phyloP scores from a whole-genome alignment of 2,888 invertebrate species.

The Diabrotica balteata region DNA sequence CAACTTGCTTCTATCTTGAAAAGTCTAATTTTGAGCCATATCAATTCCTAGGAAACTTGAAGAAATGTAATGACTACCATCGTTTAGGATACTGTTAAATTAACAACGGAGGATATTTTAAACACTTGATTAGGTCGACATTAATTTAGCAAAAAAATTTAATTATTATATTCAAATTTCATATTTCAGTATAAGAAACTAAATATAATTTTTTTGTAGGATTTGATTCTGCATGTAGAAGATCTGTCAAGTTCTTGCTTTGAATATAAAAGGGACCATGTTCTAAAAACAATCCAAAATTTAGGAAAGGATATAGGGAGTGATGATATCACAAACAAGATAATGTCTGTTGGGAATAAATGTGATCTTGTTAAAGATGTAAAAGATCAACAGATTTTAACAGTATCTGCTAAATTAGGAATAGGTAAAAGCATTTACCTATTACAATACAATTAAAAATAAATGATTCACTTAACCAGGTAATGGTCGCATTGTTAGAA shows the following conservation, averaged over 20 bases:
- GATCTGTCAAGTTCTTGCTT: conserved; percentile 80
- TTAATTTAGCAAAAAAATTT: neutral
- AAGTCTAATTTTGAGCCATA: too few species aligned
- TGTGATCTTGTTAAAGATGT: conserved; percentile 64
- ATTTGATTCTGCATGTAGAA: conserved; percentile 79
- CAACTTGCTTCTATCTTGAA: too few species aligned
- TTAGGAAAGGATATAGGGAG: conserved; percentile 61
- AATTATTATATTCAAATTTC: neutral
- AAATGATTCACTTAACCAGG: too few species aligned
- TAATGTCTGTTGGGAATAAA: conserved; percentile 80
- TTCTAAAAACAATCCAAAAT: conserved; percentile 68
- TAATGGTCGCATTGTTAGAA: too few species aligned
- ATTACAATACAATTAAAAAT: too few species aligned
- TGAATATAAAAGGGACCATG: conserved; percentile 72
- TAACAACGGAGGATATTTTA: too few species aligned
- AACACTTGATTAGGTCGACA: neutral
- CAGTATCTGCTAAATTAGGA: conserved; percentile 56
- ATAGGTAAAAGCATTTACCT: conserved; percentile 37
- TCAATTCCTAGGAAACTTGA: too few species aligned
- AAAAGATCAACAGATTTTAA: conserved; percentile 41
- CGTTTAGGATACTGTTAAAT: too few species aligned
- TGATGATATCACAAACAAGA: conserved; percentile 59
- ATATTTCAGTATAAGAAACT: neutral
- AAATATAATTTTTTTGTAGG: conserved; percentile 61
- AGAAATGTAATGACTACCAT: too few species aligned